These are phyloP conservation scores for Polietes domitor DNA, from an alignment of 2,888 invertebrate genomes.

Conservation along the genomic window DNA sequence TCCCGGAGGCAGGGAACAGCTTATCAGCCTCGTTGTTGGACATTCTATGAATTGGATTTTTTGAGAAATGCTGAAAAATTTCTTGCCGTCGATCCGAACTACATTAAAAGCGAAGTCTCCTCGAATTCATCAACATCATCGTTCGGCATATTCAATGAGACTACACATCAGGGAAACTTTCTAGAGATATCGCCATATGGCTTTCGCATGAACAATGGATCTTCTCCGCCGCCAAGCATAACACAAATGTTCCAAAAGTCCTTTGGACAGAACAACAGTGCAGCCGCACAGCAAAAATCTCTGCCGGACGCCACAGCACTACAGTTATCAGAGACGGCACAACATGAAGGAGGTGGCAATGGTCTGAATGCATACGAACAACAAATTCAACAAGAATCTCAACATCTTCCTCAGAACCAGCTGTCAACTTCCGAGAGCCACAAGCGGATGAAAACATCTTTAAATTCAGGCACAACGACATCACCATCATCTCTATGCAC, in stretches of 20 bases:
- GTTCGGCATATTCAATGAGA: slow-evolving; percentile 71
- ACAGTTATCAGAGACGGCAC: slow-evolving; percentile 38
- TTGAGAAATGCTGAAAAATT: slow-evolving; percentile 77
- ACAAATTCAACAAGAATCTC: slow-evolving; percentile 52
- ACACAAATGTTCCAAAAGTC: slow-evolving; percentile 78
- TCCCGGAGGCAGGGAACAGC: slow-evolving; percentile 74
- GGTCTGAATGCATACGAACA: not conserved
- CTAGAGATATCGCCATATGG: slow-evolving; percentile 71
- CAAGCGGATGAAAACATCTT: slow-evolving; percentile 43
- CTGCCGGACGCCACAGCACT: slow-evolving; percentile 59
- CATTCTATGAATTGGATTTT: slow-evolving; percentile 77
- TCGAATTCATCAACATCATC: slow-evolving; percentile 69
- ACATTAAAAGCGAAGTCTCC: slow-evolving; percentile 58
- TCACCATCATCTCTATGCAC: slow-evolving; percentile 70
- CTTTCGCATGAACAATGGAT: slow-evolving; percentile 64
- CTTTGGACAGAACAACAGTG: slow-evolving; percentile 69
- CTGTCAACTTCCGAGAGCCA: not conserved
- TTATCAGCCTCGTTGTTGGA: slow-evolving; percentile 78
- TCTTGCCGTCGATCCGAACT: slow-evolving; percentile 74
- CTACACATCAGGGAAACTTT: slow-evolving; percentile 71
- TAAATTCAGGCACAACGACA: too few species aligned
- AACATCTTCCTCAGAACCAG: slow-evolving; percentile 3
- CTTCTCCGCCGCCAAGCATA: slow-evolving; percentile 72
- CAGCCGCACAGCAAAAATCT: slow-evolving; percentile 70
- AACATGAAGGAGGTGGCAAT: not conserved